Base-by-base conservation (phyloP, 2,797 vertebrate genomes). In the Betta splendens region DNA sequence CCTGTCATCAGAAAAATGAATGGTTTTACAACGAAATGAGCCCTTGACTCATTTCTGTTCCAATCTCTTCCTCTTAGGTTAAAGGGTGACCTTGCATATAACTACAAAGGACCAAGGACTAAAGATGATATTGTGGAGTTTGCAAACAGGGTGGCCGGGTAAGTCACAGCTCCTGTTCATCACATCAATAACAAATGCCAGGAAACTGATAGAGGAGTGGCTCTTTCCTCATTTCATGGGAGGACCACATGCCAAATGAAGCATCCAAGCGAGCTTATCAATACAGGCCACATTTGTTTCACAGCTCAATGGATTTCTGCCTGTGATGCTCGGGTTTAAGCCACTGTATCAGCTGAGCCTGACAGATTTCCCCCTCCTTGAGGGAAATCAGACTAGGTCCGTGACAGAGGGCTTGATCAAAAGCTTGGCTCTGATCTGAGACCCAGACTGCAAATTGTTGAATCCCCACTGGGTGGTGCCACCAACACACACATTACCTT, bases 61-160 rank as follows among this genome's bases (percentile, higher is more conserved):
- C 3, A 29, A 4, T 65, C 15, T 54, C n/a, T 32, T 32, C 9
- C 26, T n/a, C 25, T 62, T 76, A 98, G 97, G 71, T 89, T 99
- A 76, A 99, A 98, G 82, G 94, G 94, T 9, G 96, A 98, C 51
- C 91, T 98, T 20, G 95, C 96, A 5, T 99, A 98, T 77, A 98
- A 95, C 81, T 99, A 98, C 68, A 96, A 96, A 83, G 98, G 98
- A 64, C 94, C 96, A 7, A 91, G 97, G 80, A 99, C 96, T 79
- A 99, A 97, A 92, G 96, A 98, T 63, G 97, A 97, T 78, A 99
- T 99, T 49, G 88, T 99, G 43, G 96, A 98, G 76, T 99, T 99
- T 89, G 93, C 98, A 80, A 98, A 96, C 89, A 94, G 98, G 87
- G 95, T 99, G 35, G 92, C 98, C 20, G 98, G 98, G 97, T 99